phyloP scores from a whole-genome alignment of 2,888 invertebrate genomes.

The Unio delphinus region DNA sequence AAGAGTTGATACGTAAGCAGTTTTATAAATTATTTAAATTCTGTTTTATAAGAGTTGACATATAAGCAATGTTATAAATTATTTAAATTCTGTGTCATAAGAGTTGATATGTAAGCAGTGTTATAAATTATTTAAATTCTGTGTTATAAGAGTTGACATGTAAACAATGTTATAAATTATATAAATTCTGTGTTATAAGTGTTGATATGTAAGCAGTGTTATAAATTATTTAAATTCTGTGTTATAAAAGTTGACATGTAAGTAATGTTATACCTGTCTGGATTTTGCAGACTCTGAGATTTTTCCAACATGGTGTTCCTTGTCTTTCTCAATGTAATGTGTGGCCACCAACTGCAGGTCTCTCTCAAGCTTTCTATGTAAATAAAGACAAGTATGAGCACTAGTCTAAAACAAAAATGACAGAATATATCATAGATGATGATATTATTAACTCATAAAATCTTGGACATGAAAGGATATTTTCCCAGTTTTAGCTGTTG shows the following conservation, averaged over 20 bases:
- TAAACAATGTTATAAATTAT: background rate
- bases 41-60: background rate
- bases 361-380: conserved; percentile 59
- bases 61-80: background rate
- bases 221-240: no score
- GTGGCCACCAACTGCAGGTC: conserved; percentile 66
- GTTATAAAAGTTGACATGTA: background rate
- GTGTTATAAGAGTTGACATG: background rate
- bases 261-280: conserved; percentile 35
- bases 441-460: no score
- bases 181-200: background rate
- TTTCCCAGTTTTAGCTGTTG: background rate
- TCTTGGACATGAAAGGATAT: background rate
- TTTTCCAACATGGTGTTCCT: conserved; percentile 48
- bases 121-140: no score
- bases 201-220: background rate
- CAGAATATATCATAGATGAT: background rate
- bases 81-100: background rate
- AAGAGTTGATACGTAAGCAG: background rate
- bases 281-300: conserved; percentile 42
- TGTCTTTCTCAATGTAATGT: conserved; percentile 68
- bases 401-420: background rate
- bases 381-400: background rate
- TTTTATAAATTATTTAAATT: no score
- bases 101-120: background rate